Conservation (phyloP, 2,888 invertebrate species). For the Melipona bicolor region DNA sequence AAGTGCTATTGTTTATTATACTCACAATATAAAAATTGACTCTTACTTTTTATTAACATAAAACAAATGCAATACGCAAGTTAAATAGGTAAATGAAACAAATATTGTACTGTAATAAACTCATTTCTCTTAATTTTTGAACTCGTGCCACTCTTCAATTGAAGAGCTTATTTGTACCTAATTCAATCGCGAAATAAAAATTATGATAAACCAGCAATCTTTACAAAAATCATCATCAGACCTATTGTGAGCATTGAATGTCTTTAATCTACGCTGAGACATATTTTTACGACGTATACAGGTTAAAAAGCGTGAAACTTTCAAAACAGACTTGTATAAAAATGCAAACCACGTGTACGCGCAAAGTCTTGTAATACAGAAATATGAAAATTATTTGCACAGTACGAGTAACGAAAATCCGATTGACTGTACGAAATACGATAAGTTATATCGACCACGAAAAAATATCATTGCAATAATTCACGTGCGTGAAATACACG, state of each 20-base stretch:
- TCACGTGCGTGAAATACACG: not conserved
- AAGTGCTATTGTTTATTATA: too few species aligned
- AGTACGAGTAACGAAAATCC: not conserved
- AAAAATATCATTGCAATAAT: not conserved
- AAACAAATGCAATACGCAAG: too few species aligned
- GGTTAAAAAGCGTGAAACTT: too few species aligned
- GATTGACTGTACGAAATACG: not conserved
- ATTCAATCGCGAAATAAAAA: not conserved
- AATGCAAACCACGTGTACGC: not conserved
- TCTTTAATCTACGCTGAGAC: too few species aligned
- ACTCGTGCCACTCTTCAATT: too few species aligned
- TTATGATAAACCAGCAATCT: not conserved
- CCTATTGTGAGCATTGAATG: not conserved
- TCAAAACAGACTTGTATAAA: not conserved
- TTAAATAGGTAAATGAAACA: too few species aligned
- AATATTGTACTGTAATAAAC: too few species aligned
- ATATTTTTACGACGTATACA: too few species aligned
- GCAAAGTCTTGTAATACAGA: not conserved
- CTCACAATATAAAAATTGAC: too few species aligned
- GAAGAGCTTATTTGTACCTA: not conserved
- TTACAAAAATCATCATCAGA: not conserved
- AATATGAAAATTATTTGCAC: not conserved
- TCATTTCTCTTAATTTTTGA: too few species aligned
- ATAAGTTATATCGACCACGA: not conserved
- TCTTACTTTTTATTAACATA: too few species aligned